A percentile compares a stretch with the other conserved stretches of the same genome.
Conservation (phyloP, 2,888 invertebrate genomes). For the Nezara viridula region DNA sequence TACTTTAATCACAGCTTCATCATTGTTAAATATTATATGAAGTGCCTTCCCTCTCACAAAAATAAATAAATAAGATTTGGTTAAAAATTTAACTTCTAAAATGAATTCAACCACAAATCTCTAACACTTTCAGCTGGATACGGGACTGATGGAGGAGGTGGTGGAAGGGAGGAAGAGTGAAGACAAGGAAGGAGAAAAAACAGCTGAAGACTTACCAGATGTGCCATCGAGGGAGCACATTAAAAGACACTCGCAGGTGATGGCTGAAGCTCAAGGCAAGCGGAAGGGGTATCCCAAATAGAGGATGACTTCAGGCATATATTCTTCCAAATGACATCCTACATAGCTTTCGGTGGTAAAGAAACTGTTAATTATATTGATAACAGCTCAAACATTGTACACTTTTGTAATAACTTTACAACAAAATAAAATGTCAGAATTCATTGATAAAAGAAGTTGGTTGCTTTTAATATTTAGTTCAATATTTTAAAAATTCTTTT, state of each 20-base stretch:
- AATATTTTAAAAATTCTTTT: too few species aligned
- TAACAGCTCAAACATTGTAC: not conserved
- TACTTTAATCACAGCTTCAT: too few species aligned
- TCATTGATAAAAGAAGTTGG: not conserved
- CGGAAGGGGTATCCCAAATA: constrained; percentile 71
- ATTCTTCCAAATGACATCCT: not conserved
- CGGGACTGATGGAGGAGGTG: not conserved
- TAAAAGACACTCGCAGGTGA: constrained; percentile 86
- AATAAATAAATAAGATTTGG: too few species aligned
- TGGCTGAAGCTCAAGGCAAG: constrained; percentile 85
- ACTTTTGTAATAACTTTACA: not conserved
- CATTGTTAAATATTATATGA: too few species aligned
- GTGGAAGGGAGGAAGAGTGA: not conserved
- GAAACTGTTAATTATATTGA: not conserved
- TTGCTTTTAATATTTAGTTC: too few species aligned
- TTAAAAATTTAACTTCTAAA: not conserved
- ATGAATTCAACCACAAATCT: not conserved
- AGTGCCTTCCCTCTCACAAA: too few species aligned
- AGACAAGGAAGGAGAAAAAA: not conserved
- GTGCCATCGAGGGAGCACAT: constrained; percentile 84
- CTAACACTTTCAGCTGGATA: not conserved
- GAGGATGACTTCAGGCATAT: not conserved
- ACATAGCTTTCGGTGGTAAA: not conserved
- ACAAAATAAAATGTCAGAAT: not conserved
- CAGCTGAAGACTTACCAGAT: constrained; percentile 84